Conservation (phyloP, 2,797 vertebrate genomes). For the Sphaeramia orbicularis region DNA sequence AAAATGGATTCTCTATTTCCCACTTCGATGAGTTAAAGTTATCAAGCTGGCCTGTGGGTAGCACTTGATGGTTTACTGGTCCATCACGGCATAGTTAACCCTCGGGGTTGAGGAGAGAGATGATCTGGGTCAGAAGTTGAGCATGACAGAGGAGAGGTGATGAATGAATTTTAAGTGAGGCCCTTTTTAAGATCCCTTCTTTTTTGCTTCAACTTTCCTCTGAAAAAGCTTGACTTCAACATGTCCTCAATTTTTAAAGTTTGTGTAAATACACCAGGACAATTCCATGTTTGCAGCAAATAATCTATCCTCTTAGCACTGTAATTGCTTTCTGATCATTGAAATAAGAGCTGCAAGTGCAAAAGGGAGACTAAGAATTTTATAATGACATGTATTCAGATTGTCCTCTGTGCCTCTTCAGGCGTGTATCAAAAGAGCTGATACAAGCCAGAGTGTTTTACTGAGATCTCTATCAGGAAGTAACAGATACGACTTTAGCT, state of each 20-base stretch:
- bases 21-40: conserved; percentile 71
- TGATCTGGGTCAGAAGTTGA: conserved; percentile 56
- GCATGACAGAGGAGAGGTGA: conserved; percentile 11
- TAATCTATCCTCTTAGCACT: conserved; percentile 16
- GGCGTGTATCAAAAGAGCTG: conserved; percentile 6
- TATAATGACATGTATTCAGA: conserved; percentile 30
- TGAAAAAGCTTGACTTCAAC: conserved; percentile 5
- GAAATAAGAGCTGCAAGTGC: conserved; percentile 8
- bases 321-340: conserved; percentile 12
- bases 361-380: conserved; percentile 27
- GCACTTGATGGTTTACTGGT: conserved; percentile 48
- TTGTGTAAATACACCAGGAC: neutral
- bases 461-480: conserved; percentile 53
- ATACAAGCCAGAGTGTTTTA: conserved; percentile 6
- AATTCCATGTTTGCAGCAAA: conserved; percentile 3
- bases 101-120: conserved; percentile 40
- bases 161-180: conserved; percentile 43
- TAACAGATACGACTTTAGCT: conserved; percentile 42
- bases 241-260: conserved; percentile 3
- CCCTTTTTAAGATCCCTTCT: conserved; percentile 6
- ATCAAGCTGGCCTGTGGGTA: conserved; percentile 59
- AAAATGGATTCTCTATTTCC: conserved; percentile 75
- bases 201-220: conserved; percentile 34
- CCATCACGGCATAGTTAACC: conserved; percentile 37
- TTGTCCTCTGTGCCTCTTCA: conserved; percentile 12